These are phyloP conservation scores for Triplophysa bombifrons DNA, from an alignment of 2,797 vertebrate genomes.

Conservation along the genomic window DNA sequence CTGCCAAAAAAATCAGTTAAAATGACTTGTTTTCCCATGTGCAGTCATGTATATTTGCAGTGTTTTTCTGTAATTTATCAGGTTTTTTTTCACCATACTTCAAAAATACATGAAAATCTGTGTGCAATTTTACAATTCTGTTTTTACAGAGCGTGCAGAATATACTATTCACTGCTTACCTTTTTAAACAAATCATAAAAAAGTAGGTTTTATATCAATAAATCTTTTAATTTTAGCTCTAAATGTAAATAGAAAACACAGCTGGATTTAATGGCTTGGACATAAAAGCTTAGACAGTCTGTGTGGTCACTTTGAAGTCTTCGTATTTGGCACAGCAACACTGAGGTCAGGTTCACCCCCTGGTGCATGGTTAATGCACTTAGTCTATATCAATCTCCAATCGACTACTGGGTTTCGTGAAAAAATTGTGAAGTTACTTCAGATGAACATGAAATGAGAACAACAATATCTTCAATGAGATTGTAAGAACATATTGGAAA, in stretches of 20 bases:
- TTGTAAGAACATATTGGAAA: too few species aligned
- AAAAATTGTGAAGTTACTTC: not conserved
- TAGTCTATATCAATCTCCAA: slow-evolving; percentile 13
- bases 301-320: slow-evolving; percentile 38
- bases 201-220: not conserved
- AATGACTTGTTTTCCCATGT: too few species aligned
- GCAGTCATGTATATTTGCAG: too few species aligned
- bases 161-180: not conserved
- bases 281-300: slow-evolving; percentile 30
- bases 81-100: too few species aligned
- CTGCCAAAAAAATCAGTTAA: too few species aligned
- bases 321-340: not conserved
- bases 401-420: not conserved
- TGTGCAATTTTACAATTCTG: too few species aligned
- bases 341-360: slow-evolving; percentile 13
- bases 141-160: not conserved
- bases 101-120: too few species aligned
- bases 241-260: slow-evolving; percentile 11
- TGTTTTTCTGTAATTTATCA: too few species aligned
- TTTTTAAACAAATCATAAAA: not conserved
- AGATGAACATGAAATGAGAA: not conserved
- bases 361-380: slow-evolving; percentile 24
- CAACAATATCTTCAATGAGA: not conserved
- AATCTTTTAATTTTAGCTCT: slow-evolving; percentile 10
- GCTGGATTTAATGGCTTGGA: not conserved